Percentiles rank a stretch among this genome's conserved stretches.
These are phyloP conservation scores for Chrysemys picta DNA, from an alignment of 2,113 vertebrate species.

Conservation along the genomic window DNA sequence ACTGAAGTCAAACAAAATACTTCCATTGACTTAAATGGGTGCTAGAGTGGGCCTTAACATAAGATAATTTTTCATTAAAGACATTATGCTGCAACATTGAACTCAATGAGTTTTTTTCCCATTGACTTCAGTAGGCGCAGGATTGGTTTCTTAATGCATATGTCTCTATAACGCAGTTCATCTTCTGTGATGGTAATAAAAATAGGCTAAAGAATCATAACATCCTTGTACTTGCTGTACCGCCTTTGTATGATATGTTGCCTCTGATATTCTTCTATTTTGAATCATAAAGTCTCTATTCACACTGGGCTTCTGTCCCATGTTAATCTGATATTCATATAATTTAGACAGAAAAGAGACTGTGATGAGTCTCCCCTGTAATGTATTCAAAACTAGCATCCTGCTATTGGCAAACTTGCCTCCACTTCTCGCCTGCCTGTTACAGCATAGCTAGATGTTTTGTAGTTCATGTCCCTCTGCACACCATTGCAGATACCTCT, in stretches of 20 bases:
- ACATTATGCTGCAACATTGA: constrained; percentile 43
- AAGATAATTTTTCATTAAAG: constrained; percentile 60
- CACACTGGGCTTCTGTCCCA: constrained; percentile 61
- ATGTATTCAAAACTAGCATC: constrained; percentile 74
- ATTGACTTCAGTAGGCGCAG: constrained; percentile 50
- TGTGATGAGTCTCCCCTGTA: constrained; percentile 60
- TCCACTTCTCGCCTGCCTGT: constrained; percentile 51
- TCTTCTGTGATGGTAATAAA: constrained; percentile 34
- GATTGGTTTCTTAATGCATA: constrained; percentile 47
- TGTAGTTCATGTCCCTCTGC: constrained; percentile 65
- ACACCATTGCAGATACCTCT: constrained; percentile 49
- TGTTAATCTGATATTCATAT: constrained; percentile 66
- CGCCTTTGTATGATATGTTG: constrained; percentile 36
- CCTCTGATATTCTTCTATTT: constrained; percentile 63
- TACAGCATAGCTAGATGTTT: constrained; percentile 69
- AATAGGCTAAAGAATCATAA: background rate
- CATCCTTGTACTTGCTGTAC: constrained; percentile 38
- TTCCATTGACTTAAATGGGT: constrained; percentile 48
- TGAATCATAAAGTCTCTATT: constrained; percentile 66
- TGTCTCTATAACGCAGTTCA: constrained; percentile 24
- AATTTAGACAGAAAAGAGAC: constrained; percentile 61
- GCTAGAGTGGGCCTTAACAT: constrained; percentile 55
- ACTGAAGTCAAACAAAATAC: constrained; percentile 43
- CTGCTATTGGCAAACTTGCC: constrained; percentile 69
- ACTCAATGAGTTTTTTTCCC: constrained; percentile 27